Base-by-base conservation (phyloP, 2,113 vertebrate species). In the Ranitomeya imitator region DNA sequence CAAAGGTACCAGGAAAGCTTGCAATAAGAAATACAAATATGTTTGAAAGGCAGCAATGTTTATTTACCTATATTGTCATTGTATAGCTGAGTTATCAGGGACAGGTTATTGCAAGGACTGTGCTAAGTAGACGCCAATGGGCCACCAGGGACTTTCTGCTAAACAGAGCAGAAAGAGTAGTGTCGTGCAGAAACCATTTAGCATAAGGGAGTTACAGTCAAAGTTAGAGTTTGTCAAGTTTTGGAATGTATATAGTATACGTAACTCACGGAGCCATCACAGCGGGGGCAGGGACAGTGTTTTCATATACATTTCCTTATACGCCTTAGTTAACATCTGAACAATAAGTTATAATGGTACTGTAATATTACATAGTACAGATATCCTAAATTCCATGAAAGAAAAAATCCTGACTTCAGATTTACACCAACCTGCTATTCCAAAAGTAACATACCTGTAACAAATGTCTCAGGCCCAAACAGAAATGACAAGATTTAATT, bases 401-500 rank as follows among this genome's bases (percentile, higher is more conserved):
- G 26, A 67, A 57, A 57, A 52, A 19, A 45, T 45, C 51, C 4
- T 19, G n/a, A 57, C 45, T 57, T 57, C n/a, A 79, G 52, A 65
- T 79, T 86, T 4, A 86, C 86, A 81, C 63, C 86, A 80, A 67
- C 60, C 23, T 87, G 77, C 77, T 80, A 86, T 0, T 26, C n/a
- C 12, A 4, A 74, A 57, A 88, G 63, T 82, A 59, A 60, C 79
- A 88, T 52, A 65, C 9, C n/a, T 31, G 15, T 19, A 54, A 15
- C 13, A 88, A 77, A 88, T 88, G 23, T 60, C 59, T 84, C 51
- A 65, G 31, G 57, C 55, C 79, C 51, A 63, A 74, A 81, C 51
- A 18, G 19, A 88, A 83, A 19, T 21, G 11, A 61, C 65, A 51
- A 52, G 79, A 31, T 81, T 16, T 16, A 63, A 76, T n/a, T 57